Conservation (phyloP, 2,113 vertebrate species). For the Scytalopus superciliaris region DNA sequence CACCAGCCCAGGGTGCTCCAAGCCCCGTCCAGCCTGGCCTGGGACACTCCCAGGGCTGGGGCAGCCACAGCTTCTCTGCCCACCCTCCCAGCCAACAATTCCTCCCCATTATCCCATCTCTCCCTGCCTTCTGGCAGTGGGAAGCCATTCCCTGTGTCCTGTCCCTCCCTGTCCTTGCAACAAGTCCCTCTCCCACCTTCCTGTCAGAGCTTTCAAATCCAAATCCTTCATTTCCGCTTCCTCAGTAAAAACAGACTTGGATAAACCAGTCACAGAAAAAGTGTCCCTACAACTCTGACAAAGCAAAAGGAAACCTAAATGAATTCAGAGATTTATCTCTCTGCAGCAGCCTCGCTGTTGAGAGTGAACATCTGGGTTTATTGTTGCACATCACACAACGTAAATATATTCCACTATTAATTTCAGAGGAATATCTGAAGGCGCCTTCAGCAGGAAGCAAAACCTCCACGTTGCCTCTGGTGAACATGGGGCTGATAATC, state of each 20-base stretch:
- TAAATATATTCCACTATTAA: not conserved
- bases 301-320: not conserved
- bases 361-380: conserved; percentile 3
- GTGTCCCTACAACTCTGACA: not conserved
- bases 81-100: not conserved
- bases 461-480: not conserved
- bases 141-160: not conserved
- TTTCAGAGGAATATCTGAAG: not conserved
- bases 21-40: not conserved
- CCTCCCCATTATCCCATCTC: not conserved
- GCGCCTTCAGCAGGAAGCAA: not conserved
- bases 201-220: not conserved
- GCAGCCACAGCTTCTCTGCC: not conserved
- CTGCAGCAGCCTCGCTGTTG: not conserved
- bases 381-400: not conserved
- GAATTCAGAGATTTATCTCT: not conserved
- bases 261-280: not conserved
- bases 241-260: accelerated
- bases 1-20: not conserved
- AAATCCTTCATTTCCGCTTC: not conserved
- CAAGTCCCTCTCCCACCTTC: not conserved
- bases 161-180: not conserved
- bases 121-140: not conserved
- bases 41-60: not conserved
- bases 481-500: not conserved